phyloP scores from a whole-genome alignment of 2,113 vertebrate species.

The Ictalurus punctatus region DNA sequence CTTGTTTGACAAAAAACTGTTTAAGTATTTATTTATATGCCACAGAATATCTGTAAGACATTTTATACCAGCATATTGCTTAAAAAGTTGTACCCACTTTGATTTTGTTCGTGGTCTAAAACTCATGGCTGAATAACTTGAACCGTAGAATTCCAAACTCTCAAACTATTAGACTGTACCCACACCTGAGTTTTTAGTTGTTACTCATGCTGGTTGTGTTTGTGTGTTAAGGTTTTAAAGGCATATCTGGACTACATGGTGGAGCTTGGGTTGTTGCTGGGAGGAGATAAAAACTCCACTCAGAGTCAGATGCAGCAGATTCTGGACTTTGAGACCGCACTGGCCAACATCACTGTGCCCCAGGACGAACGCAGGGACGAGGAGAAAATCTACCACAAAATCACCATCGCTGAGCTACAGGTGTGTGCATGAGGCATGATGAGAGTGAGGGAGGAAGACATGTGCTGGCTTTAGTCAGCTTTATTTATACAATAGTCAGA shows the following conservation, averaged over 20 bases:
- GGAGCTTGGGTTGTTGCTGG: slow-evolving; percentile 87
- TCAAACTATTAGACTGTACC: background rate
- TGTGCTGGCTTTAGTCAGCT: background rate
- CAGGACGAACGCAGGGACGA: slow-evolving; percentile 93
- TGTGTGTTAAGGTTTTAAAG: slow-evolving; percentile 78
- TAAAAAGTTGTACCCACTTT: background rate
- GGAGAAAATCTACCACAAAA: slow-evolving; percentile 96
- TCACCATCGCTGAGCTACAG: slow-evolving; percentile 88
- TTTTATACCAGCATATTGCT: background rate
- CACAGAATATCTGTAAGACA: background rate
- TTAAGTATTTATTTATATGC: background rate
- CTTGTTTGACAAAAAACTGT: too few species aligned
- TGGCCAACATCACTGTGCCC: slow-evolving; percentile 92
- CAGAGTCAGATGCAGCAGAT: slow-evolving; percentile 88
- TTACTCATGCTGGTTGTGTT: background rate
- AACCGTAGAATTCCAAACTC: background rate
- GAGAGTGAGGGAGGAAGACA: background rate
- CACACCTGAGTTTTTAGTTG: background rate
- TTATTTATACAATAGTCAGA: background rate
- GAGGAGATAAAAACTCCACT: slow-evolving; percentile 74
- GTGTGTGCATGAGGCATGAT: slow-evolving; percentile 64
- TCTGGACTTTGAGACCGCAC: slow-evolving; percentile 84
- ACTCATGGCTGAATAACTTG: background rate
- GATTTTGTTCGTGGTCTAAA: background rate
- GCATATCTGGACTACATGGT: slow-evolving; percentile 97